Conservation (phyloP, 2,797 vertebrate species). For the Epinephelus malabaricus region DNA sequence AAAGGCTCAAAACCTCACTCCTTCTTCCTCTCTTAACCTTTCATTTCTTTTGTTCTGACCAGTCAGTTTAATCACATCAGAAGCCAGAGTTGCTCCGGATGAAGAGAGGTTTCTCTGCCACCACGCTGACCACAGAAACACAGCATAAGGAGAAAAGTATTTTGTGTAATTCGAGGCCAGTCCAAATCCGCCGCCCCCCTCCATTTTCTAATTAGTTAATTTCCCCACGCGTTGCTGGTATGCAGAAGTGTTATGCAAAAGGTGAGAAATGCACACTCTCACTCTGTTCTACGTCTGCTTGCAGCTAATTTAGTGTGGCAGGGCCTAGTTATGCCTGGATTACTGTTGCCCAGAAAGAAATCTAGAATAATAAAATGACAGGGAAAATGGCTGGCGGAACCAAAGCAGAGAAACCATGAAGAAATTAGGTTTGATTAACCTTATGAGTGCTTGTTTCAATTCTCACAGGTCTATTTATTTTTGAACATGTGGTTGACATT, state of each 20-base stretch:
- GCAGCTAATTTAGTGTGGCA: constrained; percentile 82
- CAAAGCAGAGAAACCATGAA: constrained; percentile 81
- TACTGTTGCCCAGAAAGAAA: constrained; percentile 79
- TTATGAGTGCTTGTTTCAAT: constrained; percentile 86
- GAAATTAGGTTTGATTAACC: constrained; percentile 88
- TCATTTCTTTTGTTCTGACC: constrained; percentile 68
- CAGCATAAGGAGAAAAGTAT: constrained; percentile 58
- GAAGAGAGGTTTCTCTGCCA: constrained; percentile 34
- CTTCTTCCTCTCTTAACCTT: constrained; percentile 61
- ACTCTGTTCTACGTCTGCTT: constrained; percentile 70
- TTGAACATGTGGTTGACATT: constrained; percentile 89
- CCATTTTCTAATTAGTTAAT: constrained; percentile 71
- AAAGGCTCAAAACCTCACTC: constrained; percentile 53
- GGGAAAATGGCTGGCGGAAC: constrained; percentile 72
- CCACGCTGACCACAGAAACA: constrained; percentile 54
- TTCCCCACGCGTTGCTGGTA: constrained; percentile 57
- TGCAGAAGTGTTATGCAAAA: constrained; percentile 54
- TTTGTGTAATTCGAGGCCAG: constrained; percentile 53
- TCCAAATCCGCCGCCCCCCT: constrained; percentile 42
- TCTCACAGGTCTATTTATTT: constrained; percentile 88
- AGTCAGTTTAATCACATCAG: constrained; percentile 49
- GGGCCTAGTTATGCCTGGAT: constrained; percentile 78
- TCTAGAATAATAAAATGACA: constrained; percentile 84
- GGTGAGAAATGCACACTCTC: constrained; percentile 73
- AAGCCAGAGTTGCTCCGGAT: constrained; percentile 33